Evolutionary conservation across 2,888 invertebrate genomes (phyloP), one percentile per base, ranked within the genome.

Genomic region (Tholera decimalis): DNA sequence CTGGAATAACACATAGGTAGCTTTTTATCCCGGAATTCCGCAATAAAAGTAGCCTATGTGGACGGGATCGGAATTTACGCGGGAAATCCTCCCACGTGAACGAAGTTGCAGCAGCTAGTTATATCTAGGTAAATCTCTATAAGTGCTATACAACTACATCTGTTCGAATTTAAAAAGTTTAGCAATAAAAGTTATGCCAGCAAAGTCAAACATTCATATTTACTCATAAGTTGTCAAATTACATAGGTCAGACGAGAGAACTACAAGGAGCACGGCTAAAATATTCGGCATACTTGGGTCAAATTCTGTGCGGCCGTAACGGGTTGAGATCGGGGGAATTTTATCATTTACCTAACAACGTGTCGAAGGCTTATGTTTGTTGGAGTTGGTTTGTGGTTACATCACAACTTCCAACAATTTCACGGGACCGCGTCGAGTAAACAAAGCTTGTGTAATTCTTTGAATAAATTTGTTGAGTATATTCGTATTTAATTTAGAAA

Each of bases 401-500:
- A 62, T 62, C 68, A 64, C 51, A 39, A 58, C 49, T 54, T 59
- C 49, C 51, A 49, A 41, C 58, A 63, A 70, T 75, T 76, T 66
- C 72, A 70, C 61, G 66, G 81, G 64, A 59, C 63, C 51, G 46
- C 37, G 37, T 37, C 20, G 49, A 51, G 26, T 37, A 69, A 67
- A 72, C 63, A 67, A 61, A 63, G 26, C 39, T 76, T 73, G 58
- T 68, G 65, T 67, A 75, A 75, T 67, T 67, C 64, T 64, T 26
- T 59, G n/a, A 51, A 75, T 58, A 77, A 58, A 78, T 78, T 61
- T 26, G 51, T 78, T 54, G 24, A 51, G 54, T 41, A 55, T 61
- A 69, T 57, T 68, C 53, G 50, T 74, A 64, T 68, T 72, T 56
- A 56, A 76, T 61, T 66, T 56, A 69, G 37, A 60, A 60, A 65